A percentile compares a stretch with the other conserved stretches of the same genome.
These are phyloP conservation scores for Lasioglossum malachurum DNA, from an alignment of 2,888 invertebrate species.

Conservation along the genomic window DNA sequence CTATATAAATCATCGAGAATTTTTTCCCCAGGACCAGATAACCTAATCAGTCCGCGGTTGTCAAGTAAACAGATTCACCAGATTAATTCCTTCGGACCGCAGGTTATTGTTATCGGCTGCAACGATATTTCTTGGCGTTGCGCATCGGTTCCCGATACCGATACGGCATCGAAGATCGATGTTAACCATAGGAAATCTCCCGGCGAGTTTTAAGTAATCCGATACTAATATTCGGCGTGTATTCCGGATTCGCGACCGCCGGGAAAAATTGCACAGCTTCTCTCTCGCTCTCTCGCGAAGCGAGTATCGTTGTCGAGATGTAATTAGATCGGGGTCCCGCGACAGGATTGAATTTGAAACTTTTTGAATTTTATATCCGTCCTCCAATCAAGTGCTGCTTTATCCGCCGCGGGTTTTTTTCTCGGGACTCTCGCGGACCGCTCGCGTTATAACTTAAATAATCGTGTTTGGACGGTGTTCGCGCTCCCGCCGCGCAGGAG, in stretches of 20 bases:
- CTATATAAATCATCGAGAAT: no score
- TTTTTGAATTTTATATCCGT: conserved; percentile 31
- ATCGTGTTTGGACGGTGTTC: conserved; percentile 8
- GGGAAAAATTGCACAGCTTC: not conserved
- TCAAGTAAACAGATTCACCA: not conserved
- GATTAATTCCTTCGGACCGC: not conserved
- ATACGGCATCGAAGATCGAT: not conserved
- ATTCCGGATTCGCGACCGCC: not conserved
- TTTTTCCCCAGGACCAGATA: not conserved
- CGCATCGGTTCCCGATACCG: not conserved
- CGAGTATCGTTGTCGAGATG: not conserved
- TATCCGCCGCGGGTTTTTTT: not conserved
- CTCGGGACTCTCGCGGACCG: not conserved
- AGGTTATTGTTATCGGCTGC: not conserved
- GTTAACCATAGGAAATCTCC: not conserved
- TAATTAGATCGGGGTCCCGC: conserved; percentile 27
- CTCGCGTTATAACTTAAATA: conserved; percentile 9
- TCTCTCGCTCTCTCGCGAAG: not conserved
- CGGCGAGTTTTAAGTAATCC: not conserved
- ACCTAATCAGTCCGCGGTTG: not conserved
- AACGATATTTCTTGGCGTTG: not conserved
- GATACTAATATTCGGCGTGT: not conserved
- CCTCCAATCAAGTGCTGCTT: conserved; percentile 23
- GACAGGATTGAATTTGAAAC: conserved; percentile 30
- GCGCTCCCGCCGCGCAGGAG: not conserved